Percentiles rank a stretch among this genome's conserved stretches.
phyloP scores from a whole-genome alignment of 2,888 invertebrate genomes.

The Heteromyza rotundicornis region DNA sequence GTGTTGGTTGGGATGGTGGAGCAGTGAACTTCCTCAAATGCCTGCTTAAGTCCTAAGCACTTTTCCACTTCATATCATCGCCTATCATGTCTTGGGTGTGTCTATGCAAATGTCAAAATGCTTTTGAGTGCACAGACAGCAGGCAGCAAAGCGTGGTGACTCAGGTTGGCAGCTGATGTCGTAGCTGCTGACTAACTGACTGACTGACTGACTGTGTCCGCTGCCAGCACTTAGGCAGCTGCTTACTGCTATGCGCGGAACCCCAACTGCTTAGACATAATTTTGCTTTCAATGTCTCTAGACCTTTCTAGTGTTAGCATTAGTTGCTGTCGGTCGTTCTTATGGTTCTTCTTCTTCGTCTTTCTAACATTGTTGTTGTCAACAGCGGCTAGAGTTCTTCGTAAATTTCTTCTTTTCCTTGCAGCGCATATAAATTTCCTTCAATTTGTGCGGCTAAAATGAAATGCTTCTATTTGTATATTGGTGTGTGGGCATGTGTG shows the following conservation, averaged over 20 bases:
- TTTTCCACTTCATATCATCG: not conserved
- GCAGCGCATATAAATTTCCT: too few species aligned
- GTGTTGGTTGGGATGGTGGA: not conserved
- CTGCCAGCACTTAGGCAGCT: not conserved
- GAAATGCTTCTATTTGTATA: too few species aligned
- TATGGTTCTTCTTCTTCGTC: not conserved
- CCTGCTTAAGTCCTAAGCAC: too few species aligned
- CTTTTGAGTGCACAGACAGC: constrained; percentile 44
- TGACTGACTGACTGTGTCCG: not conserved
- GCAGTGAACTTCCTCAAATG: not conserved
- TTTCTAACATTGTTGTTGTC: not conserved
- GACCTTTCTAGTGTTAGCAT: constrained; percentile 5
- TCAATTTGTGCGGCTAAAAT: too few species aligned
- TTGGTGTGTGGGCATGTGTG: too few species aligned
- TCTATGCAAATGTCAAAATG: constrained; percentile 45
- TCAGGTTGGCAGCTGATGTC: not conserved
- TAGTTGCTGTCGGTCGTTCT: constrained; percentile 5
- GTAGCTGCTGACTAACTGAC: not conserved
- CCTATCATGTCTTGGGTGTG: not conserved
- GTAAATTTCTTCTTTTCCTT: not conserved
- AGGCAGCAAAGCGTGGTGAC: constrained; percentile 4
- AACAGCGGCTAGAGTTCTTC: not conserved
- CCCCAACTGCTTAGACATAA: constrained; percentile 31
- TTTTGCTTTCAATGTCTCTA: constrained; percentile 28
- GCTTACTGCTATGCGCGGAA: constrained; percentile 2